Evolutionary conservation across 2,888 invertebrate species (phyloP).

Genomic region (Dione juno): DNA sequence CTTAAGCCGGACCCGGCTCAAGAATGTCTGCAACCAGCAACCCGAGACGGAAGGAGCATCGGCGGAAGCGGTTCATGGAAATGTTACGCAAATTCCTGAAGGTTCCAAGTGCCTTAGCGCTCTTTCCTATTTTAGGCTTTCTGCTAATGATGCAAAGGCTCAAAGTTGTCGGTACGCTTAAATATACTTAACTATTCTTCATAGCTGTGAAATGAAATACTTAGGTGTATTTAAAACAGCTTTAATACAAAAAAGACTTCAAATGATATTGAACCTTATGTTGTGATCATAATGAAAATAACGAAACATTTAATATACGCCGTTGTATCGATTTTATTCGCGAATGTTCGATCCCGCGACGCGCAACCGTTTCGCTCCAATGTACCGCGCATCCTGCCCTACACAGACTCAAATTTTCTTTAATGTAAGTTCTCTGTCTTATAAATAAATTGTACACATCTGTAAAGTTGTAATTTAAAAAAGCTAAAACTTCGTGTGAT

Average conservation of each 20-base stretch:
- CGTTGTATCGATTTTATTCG: constrained; percentile 48
- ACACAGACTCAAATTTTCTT: constrained; percentile 70
- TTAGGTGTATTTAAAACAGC: constrained; percentile 42
- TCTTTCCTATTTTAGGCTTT: constrained; percentile 49
- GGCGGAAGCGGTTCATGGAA: constrained; percentile 82
- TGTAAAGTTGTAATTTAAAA: neutral
- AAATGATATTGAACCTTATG: constrained; percentile 42
- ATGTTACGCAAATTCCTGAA: constrained; percentile 52
- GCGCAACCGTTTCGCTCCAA: constrained; percentile 81
- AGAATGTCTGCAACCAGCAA: constrained; percentile 78
- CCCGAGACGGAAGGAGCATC: constrained; percentile 81
- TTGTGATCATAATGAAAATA: constrained; percentile 42
- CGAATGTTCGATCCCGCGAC: constrained; percentile 67
- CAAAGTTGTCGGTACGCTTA: constrained; percentile 38
- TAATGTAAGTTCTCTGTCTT: constrained; percentile 55
- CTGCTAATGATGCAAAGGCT: constrained; percentile 41
- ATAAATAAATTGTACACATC: neutral
- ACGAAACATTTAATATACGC: constrained; percentile 45
- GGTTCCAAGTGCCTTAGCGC: constrained; percentile 46
- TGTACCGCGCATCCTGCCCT: constrained; percentile 79
- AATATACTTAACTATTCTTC: constrained; percentile 50
- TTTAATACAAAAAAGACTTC: constrained; percentile 43
- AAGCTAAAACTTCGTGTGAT: too few relatives aligned
- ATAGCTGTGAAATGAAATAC: constrained; percentile 56
- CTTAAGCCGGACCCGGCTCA: constrained; percentile 70